Base-by-base conservation (phyloP, 2,113 vertebrate species). In the Lepisosteus osseus region DNA sequence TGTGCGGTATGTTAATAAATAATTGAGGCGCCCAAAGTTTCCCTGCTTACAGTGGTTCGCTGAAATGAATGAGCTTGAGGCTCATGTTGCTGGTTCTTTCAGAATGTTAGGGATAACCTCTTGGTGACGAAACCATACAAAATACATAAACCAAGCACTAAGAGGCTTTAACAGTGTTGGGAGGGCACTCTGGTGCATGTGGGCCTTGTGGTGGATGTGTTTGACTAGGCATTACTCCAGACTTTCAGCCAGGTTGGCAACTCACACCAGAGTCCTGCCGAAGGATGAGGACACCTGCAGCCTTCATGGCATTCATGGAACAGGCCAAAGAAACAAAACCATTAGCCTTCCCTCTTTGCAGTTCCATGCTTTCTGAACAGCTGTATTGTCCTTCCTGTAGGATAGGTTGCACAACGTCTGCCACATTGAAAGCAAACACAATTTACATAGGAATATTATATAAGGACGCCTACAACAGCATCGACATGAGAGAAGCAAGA, bases 1-100 rank as follows among this genome's bases (percentile, higher is more conserved):
- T 76, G 73, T 54, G 77, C 69, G 17, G 56, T 74, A 55, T 70
- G 63, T 54, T 61, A 61, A 79, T 79, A 41, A 65, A 76, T 77
- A 74, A 79, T 71, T 76, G 75, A 80, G 70, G 15, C 42, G 61
- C 57, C 66, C 47, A 76, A 79, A 73, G 71, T 78, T 72, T 59
- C 65, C 40, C 68, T 9, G 55, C 78, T 73, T 55, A 65, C 61
- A 29, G 72, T 70, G 51, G 55, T 68, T 74, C 55, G 61, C 61
- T 2, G 69, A 68, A 74, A n/a, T 13, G 61, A 64, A 59, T 66
- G 65, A 74, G 72, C 70, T 72, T 63, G 40, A 47, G 68, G 63
- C 77, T 64, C 69, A 47, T 40, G 61, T 71, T 65, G 63, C 57
- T 15, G 1, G 61, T 63, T 68, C 64, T 67, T 54, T 47, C 41